phyloP scores from a whole-genome alignment of 2,888 invertebrate genomes.

The Agonopterix arenella region DNA sequence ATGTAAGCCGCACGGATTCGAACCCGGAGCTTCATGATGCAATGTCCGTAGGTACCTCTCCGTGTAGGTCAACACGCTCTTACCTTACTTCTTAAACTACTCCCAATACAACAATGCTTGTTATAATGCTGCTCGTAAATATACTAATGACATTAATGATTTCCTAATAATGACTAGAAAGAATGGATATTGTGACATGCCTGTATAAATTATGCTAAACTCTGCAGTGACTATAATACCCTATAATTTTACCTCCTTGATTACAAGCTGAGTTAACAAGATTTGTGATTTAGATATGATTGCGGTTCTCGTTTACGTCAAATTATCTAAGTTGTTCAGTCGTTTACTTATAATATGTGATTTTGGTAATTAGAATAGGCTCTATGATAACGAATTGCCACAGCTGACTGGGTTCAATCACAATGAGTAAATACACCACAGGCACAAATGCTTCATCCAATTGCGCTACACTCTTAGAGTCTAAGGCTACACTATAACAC shows the following conservation, averaged over 20 bases:
- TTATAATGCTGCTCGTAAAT: conserved; percentile 14
- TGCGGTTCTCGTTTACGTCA: neutral
- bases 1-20: too few relatives aligned
- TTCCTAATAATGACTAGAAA: conserved; percentile 25
- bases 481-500: too few relatives aligned
- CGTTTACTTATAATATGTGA: too few relatives aligned
- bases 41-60: too few relatives aligned
- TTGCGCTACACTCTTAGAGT: too few relatives aligned
- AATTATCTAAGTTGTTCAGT: neutral
- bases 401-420: too few relatives aligned
- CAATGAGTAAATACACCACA: too few relatives aligned
- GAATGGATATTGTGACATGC: conserved; percentile 24
- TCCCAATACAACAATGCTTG: neutral
- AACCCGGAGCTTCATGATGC: too few relatives aligned
- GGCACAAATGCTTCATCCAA: too few relatives aligned
- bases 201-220: conserved; percentile 12
- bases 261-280: conserved; percentile 1
- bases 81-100: neutral
- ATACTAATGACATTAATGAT: conserved; percentile 23
- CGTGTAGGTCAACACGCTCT: too few relatives aligned
- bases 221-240: conserved; percentile 12
- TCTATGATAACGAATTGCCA: too few relatives aligned
- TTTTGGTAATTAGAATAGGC: too few relatives aligned
- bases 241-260: conserved; percentile 12
- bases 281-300: neutral